These are phyloP conservation scores for Lynx canadensis DNA, from an alignment of 2,113 vertebrate genomes.

Conservation along the genomic window DNA sequence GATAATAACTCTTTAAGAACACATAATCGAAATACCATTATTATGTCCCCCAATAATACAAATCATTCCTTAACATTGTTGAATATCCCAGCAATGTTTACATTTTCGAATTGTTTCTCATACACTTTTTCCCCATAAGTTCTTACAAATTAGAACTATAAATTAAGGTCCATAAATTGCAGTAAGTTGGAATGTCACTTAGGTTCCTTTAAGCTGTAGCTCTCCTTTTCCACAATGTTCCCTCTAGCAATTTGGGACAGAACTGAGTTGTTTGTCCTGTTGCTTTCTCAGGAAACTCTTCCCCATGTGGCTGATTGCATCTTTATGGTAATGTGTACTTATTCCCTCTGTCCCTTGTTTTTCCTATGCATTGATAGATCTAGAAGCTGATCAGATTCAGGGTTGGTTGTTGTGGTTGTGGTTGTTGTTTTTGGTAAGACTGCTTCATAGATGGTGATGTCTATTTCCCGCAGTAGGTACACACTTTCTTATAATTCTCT, in stretches of 20 bases:
- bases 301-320: neutral
- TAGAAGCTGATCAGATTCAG: neutral
- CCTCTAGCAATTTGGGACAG: neutral
- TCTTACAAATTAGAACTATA: neutral
- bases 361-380: neutral
- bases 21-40: neutral
- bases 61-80: neutral
- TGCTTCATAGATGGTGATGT: neutral
- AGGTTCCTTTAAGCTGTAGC: neutral
- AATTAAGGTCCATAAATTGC: neutral
- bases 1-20: neutral
- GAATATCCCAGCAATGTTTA: neutral
- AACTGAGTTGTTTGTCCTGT: neutral
- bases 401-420: neutral
- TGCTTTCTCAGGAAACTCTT: neutral
- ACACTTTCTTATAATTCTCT: neutral
- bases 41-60: neutral
- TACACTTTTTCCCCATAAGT: neutral
- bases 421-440: neutral
- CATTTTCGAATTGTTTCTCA: neutral
- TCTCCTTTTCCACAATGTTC: neutral
- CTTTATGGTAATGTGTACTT: neutral
- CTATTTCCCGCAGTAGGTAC: neutral
- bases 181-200: neutral
- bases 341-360: neutral